Evolutionary conservation across 1,140 invertebrate genomes (phyloP).

Genomic region (Drosophila carrolli): DNA sequence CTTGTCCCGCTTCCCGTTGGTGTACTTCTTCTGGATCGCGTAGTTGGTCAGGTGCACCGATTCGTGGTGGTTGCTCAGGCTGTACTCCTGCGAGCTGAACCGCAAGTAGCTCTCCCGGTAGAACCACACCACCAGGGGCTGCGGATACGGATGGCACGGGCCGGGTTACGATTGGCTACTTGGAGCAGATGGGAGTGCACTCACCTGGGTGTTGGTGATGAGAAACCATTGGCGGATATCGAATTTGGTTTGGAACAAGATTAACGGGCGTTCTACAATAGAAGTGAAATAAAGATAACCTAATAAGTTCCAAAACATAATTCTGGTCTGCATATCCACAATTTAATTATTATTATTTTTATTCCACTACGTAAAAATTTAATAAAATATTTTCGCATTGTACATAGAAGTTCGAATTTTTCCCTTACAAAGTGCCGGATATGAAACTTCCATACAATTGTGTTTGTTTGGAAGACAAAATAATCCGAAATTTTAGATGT

Average conservation of each 20-base stretch:
- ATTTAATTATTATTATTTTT: no score
- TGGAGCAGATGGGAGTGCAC: background rate
- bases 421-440: no score
- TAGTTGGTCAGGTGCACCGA: slow-evolving; percentile 97
- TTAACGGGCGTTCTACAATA: slow-evolving; percentile 90
- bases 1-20: slow-evolving; percentile 91
- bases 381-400: no score
- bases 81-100: slow-evolving; percentile 96
- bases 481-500: no score
- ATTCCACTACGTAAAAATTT: no score
- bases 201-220: slow-evolving; percentile 86
- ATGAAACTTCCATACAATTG: no score
- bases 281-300: background rate
- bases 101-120: slow-evolving; percentile 92
- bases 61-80: slow-evolving; percentile 95
- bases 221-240: slow-evolving; percentile 98
- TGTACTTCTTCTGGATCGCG: slow-evolving; percentile 96
- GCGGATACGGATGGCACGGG: slow-evolving; percentile 85
- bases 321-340: no score
- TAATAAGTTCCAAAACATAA: background rate
- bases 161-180: background rate
- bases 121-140: slow-evolving; percentile 95
- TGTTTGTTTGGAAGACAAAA: no score
- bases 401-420: no score
- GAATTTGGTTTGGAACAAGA: slow-evolving; percentile 96